Percentiles rank a stretch among this genome's conserved stretches.
These are phyloP conservation scores for Drosophila fuyamai DNA, from an alignment of 1,140 invertebrate species.

Conservation along the genomic window DNA sequence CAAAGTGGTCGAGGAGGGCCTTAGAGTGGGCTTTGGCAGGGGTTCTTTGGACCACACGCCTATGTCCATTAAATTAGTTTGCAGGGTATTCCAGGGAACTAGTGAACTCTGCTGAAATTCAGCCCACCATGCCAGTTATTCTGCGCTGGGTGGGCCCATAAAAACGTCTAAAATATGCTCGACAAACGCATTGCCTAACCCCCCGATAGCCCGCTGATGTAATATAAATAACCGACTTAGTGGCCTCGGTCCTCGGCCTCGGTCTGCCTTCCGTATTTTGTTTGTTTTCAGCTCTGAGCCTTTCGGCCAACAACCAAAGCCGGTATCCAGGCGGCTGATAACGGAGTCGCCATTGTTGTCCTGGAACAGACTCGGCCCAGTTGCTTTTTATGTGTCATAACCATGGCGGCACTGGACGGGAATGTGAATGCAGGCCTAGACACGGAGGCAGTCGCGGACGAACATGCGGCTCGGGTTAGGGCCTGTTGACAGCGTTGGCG, in stretches of 20 bases:
- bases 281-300: slow-evolving; percentile 54
- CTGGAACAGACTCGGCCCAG: slow-evolving; percentile 31
- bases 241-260: slow-evolving; percentile 50
- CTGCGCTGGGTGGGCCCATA: slow-evolving; percentile 8
- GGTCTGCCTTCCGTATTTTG: slow-evolving; percentile 43
- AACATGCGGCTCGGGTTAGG: slow-evolving; percentile 6
- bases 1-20: slow-evolving; percentile 25
- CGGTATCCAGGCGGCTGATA: slow-evolving; percentile 40
- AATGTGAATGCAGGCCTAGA: not conserved
- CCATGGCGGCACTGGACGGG: slow-evolving; percentile 27
- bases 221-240: slow-evolving; percentile 81
- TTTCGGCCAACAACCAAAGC: slow-evolving; percentile 27
- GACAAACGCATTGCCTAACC: slow-evolving; percentile 4
- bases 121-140: not conserved
- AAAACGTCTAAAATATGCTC: slow-evolving; percentile 39
- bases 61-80: not conserved
- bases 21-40: not conserved
- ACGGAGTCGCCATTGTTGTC: slow-evolving; percentile 29
- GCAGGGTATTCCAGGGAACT: not conserved
- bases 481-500: slow-evolving; percentile 41
- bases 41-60: not conserved
- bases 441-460: slow-evolving; percentile 1
- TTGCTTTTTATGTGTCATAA: slow-evolving; percentile 76
- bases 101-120: not conserved
- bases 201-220: slow-evolving; percentile 61